phyloP scores from a whole-genome alignment of 92 coral and sea anemone species.

The Blastomussa wellsi region DNA sequence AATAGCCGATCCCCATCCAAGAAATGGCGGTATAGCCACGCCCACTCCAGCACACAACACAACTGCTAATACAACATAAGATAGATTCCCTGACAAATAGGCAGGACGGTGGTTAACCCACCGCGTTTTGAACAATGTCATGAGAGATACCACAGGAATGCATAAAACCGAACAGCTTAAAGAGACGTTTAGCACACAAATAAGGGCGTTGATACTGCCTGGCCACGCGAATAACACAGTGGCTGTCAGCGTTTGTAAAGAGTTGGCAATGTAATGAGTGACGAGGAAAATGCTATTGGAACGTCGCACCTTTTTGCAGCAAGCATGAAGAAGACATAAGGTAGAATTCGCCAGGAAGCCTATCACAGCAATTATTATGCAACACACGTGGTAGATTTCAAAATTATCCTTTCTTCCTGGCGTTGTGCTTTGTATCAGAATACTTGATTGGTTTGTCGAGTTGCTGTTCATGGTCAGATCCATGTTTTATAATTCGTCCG shows the following conservation, averaged over 20 bases:
- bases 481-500: not conserved
- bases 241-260: slow-evolving; percentile 17
- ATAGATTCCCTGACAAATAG: not conserved
- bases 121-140: slow-evolving; percentile 12
- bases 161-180: slow-evolving; percentile 21
- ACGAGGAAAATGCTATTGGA: slow-evolving; percentile 2
- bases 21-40: slow-evolving; percentile 37
- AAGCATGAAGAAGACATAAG: slow-evolving; percentile 14
- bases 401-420: not conserved
- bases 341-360: slow-evolving; percentile 18
- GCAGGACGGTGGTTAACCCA: not conserved
- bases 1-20: slow-evolving; percentile 31
- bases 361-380: not conserved
- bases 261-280: slow-evolving; percentile 35
- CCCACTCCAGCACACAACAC: slow-evolving; percentile 4
- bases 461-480: not conserved
- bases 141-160: slow-evolving; percentile 14
- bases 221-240: not conserved
- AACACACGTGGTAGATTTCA: not conserved
- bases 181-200: slow-evolving; percentile 2
- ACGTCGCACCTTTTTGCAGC: slow-evolving; percentile 18
- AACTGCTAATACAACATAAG: not conserved
- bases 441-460: not conserved
- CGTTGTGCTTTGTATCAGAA: not conserved
- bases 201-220: not conserved